These are phyloP conservation scores for Willisornis vidua DNA, from an alignment of 2,113 vertebrate species.

Conservation along the genomic window DNA sequence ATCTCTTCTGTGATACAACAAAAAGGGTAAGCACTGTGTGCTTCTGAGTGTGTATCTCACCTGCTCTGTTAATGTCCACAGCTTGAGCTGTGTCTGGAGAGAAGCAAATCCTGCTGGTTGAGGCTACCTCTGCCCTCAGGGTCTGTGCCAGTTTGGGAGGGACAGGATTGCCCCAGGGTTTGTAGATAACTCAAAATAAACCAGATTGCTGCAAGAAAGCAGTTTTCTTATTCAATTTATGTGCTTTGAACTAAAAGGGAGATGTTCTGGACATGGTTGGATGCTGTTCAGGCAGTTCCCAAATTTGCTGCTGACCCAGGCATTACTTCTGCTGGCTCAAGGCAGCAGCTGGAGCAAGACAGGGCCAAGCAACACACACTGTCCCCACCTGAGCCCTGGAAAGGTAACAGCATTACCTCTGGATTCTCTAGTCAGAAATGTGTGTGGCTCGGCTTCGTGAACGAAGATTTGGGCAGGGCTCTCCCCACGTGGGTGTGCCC, in stretches of 20 bases:
- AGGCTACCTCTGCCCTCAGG: background rate
- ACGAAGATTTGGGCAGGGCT: too few relatives aligned
- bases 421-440: background rate
- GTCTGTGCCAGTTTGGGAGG: background rate
- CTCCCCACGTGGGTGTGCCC: too few relatives aligned
- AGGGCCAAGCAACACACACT: background rate
- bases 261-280: background rate
- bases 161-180: background rate
- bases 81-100: background rate
- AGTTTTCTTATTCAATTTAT: background rate
- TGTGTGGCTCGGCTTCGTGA: too few relatives aligned
- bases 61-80: background rate
- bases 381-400: background rate
- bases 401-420: background rate
- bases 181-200: background rate
- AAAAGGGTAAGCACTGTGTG: background rate
- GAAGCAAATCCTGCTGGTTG: background rate
- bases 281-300: background rate
- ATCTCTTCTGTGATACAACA: background rate
- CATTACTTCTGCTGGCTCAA: background rate
- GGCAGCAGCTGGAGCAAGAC: background rate
- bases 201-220: background rate
- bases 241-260: background rate
- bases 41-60: background rate
- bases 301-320: background rate